Percentiles rank a stretch among this genome's conserved stretches.
These are phyloP conservation scores for Luperina nickerlii DNA, from an alignment of 2,888 invertebrate species.

Conservation along the genomic window DNA sequence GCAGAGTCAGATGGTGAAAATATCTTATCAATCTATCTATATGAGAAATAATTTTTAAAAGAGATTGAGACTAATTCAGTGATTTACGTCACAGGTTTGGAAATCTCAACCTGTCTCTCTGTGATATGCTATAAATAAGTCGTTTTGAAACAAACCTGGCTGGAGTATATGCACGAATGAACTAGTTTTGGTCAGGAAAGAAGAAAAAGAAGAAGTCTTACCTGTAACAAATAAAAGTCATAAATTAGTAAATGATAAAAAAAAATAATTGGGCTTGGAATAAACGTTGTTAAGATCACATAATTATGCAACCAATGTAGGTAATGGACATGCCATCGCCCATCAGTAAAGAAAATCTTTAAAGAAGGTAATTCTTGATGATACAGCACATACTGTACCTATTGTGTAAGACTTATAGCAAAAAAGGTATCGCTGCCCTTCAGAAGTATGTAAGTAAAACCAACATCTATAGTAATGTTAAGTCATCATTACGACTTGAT, in stretches of 20 bases:
- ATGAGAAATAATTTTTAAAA: slow-evolving; percentile 70
- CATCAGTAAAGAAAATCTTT: no score
- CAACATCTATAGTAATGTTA: neutral
- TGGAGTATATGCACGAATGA: neutral
- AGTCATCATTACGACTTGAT: slow-evolving; percentile 8
- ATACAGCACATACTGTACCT: no score
- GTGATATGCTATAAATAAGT: neutral
- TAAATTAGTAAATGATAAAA: slow-evolving; percentile 10
- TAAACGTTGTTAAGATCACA: neutral
- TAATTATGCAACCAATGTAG: neutral
- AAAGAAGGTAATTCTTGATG: no score
- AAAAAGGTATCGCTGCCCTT: neutral
- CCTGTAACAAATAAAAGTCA: slow-evolving; percentile 56
- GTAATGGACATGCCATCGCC: neutral
- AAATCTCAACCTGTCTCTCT: neutral
- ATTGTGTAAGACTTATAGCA: no score
- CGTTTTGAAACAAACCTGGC: slow-evolving; percentile 29
- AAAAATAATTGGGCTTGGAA: neutral
- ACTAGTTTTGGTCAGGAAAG: neutral
- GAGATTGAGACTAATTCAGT: slow-evolving; percentile 56
- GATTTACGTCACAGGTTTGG: slow-evolving; percentile 5
- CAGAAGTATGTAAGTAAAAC: neutral
- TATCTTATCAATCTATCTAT: slow-evolving; percentile 69
- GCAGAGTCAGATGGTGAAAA: slow-evolving; percentile 60
- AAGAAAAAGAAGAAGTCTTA: slow-evolving; percentile 32